Percentiles rank a stretch among this genome's conserved stretches.
phyloP scores from a whole-genome alignment of 1,140 invertebrate genomes.

The Stegodyphus dumicola region DNA sequence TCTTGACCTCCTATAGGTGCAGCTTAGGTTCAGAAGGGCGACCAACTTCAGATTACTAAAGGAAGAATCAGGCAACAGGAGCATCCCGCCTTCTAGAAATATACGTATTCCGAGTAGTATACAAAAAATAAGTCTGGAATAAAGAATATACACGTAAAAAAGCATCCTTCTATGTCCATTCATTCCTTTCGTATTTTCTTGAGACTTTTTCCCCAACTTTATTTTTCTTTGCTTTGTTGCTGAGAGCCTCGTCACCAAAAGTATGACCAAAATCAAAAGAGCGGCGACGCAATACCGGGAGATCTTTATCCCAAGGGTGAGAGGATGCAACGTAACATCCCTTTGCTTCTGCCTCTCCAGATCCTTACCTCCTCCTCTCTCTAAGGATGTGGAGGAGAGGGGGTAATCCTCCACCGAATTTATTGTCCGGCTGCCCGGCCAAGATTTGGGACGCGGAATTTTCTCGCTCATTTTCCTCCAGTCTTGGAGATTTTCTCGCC shows the following conservation, averaged over 20 bases:
- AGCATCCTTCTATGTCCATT: conserved; percentile 24
- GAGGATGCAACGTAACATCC: conserved; percentile 42
- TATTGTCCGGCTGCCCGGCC: conserved; percentile 41
- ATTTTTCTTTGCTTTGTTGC: conserved; percentile 17
- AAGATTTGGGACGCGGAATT: conserved; percentile 16
- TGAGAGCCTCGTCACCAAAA: conserved; percentile 49
- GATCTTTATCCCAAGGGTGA: conserved; percentile 42
- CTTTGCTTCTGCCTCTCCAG: conserved; percentile 9
- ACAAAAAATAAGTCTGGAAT: conserved; percentile 11
- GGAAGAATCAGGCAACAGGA: background rate
- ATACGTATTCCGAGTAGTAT: background rate
- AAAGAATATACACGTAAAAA: background rate
- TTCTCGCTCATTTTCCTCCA: conserved; percentile 24
- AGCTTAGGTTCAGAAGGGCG: conserved; percentile 13
- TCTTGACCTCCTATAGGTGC: conserved; percentile 16
- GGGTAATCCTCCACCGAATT: conserved; percentile 49
- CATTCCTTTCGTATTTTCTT: conserved; percentile 47
- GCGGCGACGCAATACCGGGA: conserved; percentile 21
- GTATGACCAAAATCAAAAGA: conserved; percentile 56
- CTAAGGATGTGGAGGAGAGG: background rate
- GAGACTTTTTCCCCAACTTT: background rate
- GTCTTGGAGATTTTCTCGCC: conserved; percentile 20
- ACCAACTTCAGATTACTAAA: conserved; percentile 40
- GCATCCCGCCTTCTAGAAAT: conserved; percentile 3
- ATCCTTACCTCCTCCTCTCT: background rate